Conservation (phyloP, 2,113 vertebrate species). For the Ammodytes dubius region DNA sequence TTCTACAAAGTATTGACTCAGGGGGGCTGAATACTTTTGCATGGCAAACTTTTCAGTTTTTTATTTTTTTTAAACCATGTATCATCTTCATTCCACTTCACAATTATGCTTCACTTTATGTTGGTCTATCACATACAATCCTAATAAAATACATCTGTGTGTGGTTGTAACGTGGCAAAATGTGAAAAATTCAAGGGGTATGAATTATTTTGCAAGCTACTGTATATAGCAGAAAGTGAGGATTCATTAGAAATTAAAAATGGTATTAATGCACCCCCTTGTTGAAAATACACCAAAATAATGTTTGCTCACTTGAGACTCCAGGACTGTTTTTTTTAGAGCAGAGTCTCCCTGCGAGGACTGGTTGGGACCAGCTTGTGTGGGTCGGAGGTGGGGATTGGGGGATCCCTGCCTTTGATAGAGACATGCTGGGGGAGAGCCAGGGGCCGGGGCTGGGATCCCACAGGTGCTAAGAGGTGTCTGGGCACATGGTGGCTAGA, state of each 20-base stretch:
- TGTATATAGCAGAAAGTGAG: conserved; percentile 1
- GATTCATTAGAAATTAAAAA: conserved; percentile 19
- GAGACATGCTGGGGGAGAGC: conserved; percentile 8
- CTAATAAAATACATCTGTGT: no score
- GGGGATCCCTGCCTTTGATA: conserved; percentile 49
- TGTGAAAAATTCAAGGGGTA: no score
- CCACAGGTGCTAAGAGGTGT: conserved; percentile 5
- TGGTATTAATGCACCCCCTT: conserved; percentile 5
- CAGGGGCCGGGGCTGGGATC: conserved; percentile 25
- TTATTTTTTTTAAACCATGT: no score
- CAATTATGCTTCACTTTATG: no score
- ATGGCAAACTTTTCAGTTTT: no score
- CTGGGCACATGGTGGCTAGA: conserved; percentile 14
- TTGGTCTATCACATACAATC: no score
- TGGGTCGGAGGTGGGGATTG: conserved; percentile 51
- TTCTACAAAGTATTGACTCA: no score
- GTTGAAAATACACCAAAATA: conserved; percentile 41
- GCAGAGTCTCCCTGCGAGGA: conserved; percentile 80
- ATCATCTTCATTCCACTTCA: no score
- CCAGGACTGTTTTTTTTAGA: conserved; percentile 67
- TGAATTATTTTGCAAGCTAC: no score
- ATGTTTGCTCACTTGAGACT: conserved; percentile 78
- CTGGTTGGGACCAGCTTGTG: conserved; percentile 52
- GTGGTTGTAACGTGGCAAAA: no score
- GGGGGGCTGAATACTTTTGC: no score